Conservation (phyloP, 2,797 vertebrate species). For the Siniperca scherzeri region DNA sequence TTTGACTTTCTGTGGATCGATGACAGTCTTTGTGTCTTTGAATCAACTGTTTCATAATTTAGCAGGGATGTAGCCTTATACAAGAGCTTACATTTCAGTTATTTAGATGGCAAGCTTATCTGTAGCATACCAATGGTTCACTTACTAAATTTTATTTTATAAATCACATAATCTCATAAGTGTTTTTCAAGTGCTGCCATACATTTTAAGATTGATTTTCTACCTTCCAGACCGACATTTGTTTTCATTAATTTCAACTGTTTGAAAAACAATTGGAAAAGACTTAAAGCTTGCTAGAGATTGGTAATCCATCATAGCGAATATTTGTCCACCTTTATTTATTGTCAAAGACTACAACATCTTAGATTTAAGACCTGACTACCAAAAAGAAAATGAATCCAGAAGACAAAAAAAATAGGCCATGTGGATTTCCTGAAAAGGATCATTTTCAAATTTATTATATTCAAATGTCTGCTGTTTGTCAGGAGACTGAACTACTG, state of each 20-base stretch:
- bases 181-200: constrained; percentile 1
- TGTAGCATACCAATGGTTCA: background rate
- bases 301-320: constrained; percentile 49
- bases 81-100: background rate
- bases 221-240: constrained; percentile 28
- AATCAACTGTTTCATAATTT: background rate
- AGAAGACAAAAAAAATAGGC: background rate
- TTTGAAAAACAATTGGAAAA: constrained; percentile 48
- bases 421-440: constrained; percentile 13
- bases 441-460: constrained; percentile 3
- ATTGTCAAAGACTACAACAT: constrained; percentile 22
- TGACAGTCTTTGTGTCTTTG: background rate
- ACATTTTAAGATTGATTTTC: constrained; percentile 29
- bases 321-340: constrained; percentile 46
- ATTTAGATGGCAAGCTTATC: background rate
- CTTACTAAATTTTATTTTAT: background rate
- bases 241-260: constrained; percentile 43
- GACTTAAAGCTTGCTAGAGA: constrained; percentile 22
- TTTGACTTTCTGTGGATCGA: background rate
- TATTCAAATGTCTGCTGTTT: background rate
- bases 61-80: background rate
- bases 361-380: constrained; percentile 11
- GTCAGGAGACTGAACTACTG: constrained; percentile 9
- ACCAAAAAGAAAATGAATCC: constrained; percentile 21
- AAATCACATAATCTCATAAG: background rate